Evolutionary conservation across 64 coral and sea anemone species (phyloP).

Genomic region (Montipora efflorescens): DNA sequence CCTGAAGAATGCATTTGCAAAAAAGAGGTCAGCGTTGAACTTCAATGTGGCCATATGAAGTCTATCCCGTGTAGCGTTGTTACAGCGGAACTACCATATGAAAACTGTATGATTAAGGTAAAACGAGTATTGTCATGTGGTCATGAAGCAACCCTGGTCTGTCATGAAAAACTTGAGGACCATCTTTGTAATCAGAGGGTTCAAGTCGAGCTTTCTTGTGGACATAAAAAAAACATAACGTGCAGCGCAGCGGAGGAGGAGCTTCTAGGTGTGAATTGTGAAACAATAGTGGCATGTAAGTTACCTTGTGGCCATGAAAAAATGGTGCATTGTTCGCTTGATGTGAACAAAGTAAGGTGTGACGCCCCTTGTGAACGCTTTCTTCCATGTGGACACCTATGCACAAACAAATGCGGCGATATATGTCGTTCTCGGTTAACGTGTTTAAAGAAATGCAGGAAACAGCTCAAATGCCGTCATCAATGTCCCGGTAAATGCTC

Average conservation of each 20-base stretch:
- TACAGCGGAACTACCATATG: neutral
- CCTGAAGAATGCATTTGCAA: conserved; percentile 20
- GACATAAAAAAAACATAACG: conserved; percentile 26
- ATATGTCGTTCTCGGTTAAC: neutral
- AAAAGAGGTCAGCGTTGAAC: conserved; percentile 1
- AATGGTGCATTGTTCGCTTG: conserved; percentile 8
- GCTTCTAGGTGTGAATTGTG: neutral
- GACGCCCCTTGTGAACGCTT: neutral
- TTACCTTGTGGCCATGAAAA: conserved; percentile 61
- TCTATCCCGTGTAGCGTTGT: conserved; percentile 23
- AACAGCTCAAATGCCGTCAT: conserved; percentile 10
- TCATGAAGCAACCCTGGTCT: conserved; percentile 54
- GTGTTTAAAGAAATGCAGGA: neutral
- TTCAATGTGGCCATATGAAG: conserved; percentile 64
- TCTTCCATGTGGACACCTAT: conserved; percentile 55
- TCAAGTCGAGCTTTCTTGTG: conserved; percentile 58
- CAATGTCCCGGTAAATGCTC: conserved; percentile 41
- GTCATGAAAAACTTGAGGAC: conserved; percentile 3
- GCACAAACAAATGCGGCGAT: conserved; percentile 26
- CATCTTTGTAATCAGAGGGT: conserved; percentile 31
- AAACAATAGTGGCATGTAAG: neutral
- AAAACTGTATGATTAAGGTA: neutral
- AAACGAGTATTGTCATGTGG: conserved; percentile 29
- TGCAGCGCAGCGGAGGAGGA: neutral
- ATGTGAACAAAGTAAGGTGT: neutral